Percentiles rank a stretch among this genome's conserved stretches.
These are phyloP conservation scores for Pseudolycoriella hygida DNA, from an alignment of 2,888 invertebrate species.

Conservation along the genomic window DNA sequence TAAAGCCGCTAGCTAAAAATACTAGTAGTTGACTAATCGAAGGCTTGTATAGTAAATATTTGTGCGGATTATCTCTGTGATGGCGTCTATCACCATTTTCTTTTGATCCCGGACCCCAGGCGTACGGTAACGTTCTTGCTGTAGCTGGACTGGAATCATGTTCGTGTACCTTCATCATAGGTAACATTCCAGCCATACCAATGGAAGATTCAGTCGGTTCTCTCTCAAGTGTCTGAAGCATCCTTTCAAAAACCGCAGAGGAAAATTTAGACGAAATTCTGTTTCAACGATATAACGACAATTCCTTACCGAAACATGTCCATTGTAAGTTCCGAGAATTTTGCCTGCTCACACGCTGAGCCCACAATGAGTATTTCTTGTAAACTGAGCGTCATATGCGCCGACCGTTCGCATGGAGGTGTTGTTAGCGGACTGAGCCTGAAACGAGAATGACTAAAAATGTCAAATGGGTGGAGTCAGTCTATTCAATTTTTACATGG, in stretches of 20 bases:
- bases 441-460: slow-evolving; percentile 31
- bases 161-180: slow-evolving; percentile 10
- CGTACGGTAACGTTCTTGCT: slow-evolving; percentile 31
- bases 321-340: slow-evolving; percentile 90
- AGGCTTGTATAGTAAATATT: slow-evolving; percentile 89
- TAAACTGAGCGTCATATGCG: slow-evolving; percentile 69
- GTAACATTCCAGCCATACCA: slow-evolving; percentile 27
- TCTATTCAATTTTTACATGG: slow-evolving; percentile 24
- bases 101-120: slow-evolving; percentile 31
- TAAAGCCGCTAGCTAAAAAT: slow-evolving; percentile 81
- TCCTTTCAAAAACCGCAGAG: slow-evolving; percentile 32
- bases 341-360: slow-evolving; percentile 83
- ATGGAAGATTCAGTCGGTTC: slow-evolving; percentile 72
- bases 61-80: slow-evolving; percentile 84
- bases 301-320: slow-evolving; percentile 63
- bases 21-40: slow-evolving; percentile 85
- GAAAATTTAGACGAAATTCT: neutral
- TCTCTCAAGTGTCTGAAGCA: slow-evolving; percentile 85
- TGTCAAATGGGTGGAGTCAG: slow-evolving; percentile 26
- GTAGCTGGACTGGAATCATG: slow-evolving; percentile 31
- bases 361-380: slow-evolving; percentile 92
- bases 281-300: neutral
- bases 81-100: slow-evolving; percentile 54
- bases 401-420: slow-evolving; percentile 73
- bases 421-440: slow-evolving; percentile 69